These are phyloP conservation scores for Petrocephalus microphthalmus DNA, from an alignment of 2,113 vertebrate species.

Conservation along the genomic window DNA sequence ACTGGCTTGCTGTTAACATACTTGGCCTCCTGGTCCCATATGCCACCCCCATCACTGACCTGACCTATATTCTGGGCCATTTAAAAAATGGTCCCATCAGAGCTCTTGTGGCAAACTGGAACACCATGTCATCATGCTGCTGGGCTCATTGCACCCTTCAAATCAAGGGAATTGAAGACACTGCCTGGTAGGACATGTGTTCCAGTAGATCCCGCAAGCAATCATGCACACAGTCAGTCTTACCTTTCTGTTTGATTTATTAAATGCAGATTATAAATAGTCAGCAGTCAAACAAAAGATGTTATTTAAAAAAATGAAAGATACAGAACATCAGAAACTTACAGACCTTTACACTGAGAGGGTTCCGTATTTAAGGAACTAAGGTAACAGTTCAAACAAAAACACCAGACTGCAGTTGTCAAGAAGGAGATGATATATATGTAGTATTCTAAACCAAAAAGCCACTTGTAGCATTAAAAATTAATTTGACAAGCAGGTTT, in stretches of 20 bases:
- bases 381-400: slow-evolving; percentile 40
- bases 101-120: not conserved
- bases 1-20: not conserved
- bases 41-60: not conserved
- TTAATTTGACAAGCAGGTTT: slow-evolving; percentile 53
- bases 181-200: not conserved
- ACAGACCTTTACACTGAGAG: slow-evolving; percentile 47
- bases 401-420: slow-evolving; percentile 40
- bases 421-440: slow-evolving; percentile 38
- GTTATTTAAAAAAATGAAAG: slow-evolving; percentile 50
- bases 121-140: not conserved
- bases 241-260: slow-evolving; percentile 51
- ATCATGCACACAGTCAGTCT: not conserved
- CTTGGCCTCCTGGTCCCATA: no score
- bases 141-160: not conserved
- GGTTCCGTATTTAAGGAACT: slow-evolving; percentile 42
- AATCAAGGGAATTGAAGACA: not conserved
- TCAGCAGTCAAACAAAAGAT: slow-evolving; percentile 53
- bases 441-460: slow-evolving; percentile 22
- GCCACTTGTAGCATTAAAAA: slow-evolving; percentile 63
- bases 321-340: slow-evolving; percentile 50
- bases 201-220: not conserved
- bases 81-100: slow-evolving; percentile 8
- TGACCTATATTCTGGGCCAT: slow-evolving; percentile 10
- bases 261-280: slow-evolving; percentile 59